Percentiles rank a stretch among this genome's conserved stretches.
These are phyloP conservation scores for Synanceia verrucosa DNA, from an alignment of 2,797 vertebrate genomes.

Conservation along the genomic window DNA sequence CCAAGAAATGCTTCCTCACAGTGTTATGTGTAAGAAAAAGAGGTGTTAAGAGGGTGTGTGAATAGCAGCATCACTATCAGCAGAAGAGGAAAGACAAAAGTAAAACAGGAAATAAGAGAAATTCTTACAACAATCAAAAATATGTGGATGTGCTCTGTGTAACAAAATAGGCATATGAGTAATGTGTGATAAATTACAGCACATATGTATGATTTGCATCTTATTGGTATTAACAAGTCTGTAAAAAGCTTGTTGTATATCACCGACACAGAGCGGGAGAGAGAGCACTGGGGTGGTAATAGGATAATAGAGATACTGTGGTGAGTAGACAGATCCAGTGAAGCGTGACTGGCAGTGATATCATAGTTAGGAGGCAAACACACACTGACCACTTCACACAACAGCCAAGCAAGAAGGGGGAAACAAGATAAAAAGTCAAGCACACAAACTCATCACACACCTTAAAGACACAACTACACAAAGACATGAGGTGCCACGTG, in stretches of 20 bases:
- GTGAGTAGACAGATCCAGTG: conserved; percentile 21
- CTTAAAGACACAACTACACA: conserved; percentile 16
- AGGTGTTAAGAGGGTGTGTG: not conserved
- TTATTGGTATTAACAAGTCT: not conserved
- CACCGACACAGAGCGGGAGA: not conserved
- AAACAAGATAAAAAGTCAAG: conserved; percentile 2
- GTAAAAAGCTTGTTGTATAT: not conserved
- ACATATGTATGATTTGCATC: not conserved
- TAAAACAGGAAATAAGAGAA: not conserved
- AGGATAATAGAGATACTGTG: conserved; percentile 41
- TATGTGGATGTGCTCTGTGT: not conserved
- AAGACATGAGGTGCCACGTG: conserved; percentile 15
- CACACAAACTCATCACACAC: not conserved
- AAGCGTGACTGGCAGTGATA: conserved; percentile 46
- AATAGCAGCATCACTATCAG: not conserved
- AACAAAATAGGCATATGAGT: not conserved
- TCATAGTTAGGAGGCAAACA: conserved; percentile 30
- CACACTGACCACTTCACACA: conserved; percentile 16
- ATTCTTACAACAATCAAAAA: not conserved
- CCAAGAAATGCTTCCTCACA: conserved; percentile 3
- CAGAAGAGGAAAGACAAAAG: not conserved
- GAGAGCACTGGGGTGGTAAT: conserved; percentile 12
- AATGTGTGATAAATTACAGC: not conserved
- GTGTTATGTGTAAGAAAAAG: not conserved
- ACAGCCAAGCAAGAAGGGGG: not conserved